Evolutionary conservation across 1,140 invertebrate species (phyloP).

Genomic region (Lineus longissimus): DNA sequence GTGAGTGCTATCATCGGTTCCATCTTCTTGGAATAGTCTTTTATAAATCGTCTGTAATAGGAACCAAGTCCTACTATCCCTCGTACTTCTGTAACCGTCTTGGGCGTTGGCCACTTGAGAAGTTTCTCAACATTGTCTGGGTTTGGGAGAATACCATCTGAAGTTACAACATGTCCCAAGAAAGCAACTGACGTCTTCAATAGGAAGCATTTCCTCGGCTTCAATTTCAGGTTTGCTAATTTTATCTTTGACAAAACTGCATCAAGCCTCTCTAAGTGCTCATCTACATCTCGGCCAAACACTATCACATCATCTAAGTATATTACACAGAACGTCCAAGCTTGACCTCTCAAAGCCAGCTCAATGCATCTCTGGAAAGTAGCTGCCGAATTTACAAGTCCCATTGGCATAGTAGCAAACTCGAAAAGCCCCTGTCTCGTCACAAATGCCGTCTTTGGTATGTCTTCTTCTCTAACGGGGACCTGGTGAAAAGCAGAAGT

Average conservation of each 20-base stretch:
- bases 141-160: conserved; percentile 15
- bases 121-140: conserved; percentile 47
- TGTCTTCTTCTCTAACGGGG: not conserved
- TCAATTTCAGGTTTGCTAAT: conserved; percentile 46
- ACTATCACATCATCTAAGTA: conserved; percentile 9
- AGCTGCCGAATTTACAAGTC: conserved; percentile 7
- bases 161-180: conserved; percentile 21
- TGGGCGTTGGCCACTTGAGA: conserved; percentile 43
- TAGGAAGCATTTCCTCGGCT: conserved; percentile 51
- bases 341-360: not conserved
- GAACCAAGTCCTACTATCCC: conserved; percentile 45
- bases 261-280: not conserved
- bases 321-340: not conserved
- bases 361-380: conserved; percentile 26
- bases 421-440: not conserved
- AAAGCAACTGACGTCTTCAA: conserved; percentile 22
- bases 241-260: not conserved
- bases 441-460: conserved; percentile 1
- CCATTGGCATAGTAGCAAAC: not conserved
- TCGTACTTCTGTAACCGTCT: conserved; percentile 39
- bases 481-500: not conserved
- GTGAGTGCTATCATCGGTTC: conserved; percentile 15
- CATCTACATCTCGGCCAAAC: not conserved
- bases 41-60: conserved; percentile 53
- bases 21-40: conserved; percentile 19